phyloP scores from a whole-genome alignment of 2,113 vertebrate species.

The Tenrec ecaudatus region DNA sequence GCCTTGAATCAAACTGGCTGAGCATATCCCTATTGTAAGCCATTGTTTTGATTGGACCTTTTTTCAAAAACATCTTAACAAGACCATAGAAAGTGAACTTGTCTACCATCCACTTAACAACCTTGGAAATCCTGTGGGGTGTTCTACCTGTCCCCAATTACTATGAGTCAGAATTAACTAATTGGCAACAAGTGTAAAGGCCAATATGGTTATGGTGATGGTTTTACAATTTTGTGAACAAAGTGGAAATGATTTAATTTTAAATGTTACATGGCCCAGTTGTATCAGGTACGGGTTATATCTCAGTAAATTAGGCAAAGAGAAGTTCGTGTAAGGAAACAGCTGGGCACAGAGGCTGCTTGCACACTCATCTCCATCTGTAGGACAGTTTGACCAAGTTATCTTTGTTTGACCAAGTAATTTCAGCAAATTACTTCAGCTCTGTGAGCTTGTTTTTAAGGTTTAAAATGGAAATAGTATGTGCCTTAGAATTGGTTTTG shows the following conservation, averaged over 20 bases:
- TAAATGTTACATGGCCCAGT: neutral
- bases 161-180: too few species aligned
- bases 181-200: neutral
- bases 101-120: too few species aligned
- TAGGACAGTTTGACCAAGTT: neutral
- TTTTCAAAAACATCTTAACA: too few species aligned
- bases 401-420: too few species aligned
- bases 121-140: too few species aligned
- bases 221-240: neutral
- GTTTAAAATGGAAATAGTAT: conserved; percentile 22
- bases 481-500: neutral
- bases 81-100: too few species aligned
- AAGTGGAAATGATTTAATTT: neutral
- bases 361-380: conserved; percentile 7
- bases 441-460: conserved; percentile 40
- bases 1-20: too few species aligned
- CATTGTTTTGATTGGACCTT: too few species aligned
- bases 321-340: neutral
- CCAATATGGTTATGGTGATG: conserved; percentile 37
- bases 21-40: too few species aligned
- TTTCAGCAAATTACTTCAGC: conserved; percentile 24
- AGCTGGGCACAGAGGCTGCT: neutral
- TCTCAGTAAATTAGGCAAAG: neutral
- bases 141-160: too few species aligned
- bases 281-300: neutral